Base-by-base conservation (phyloP, 2,113 vertebrate species). In the Myrmophylax atrothorax region DNA sequence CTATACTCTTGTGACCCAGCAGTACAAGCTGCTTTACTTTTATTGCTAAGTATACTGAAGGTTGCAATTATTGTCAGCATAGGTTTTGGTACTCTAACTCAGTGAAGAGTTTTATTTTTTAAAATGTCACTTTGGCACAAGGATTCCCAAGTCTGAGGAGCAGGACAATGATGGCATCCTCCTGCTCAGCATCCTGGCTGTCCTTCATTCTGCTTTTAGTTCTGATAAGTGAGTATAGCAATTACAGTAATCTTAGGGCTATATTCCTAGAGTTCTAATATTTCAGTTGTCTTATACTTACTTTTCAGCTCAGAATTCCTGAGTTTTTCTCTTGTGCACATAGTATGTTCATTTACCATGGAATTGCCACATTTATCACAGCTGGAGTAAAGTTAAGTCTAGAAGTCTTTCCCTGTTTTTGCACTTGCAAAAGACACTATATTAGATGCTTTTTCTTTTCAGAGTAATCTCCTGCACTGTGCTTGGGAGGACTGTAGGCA, bases 311-410 rank as follows among this genome's bases (percentile, higher is more conserved):
- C 23, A 23, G 7, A 63, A 68, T 63, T 67, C n/a, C 20, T 74
- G 20, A 0, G 3, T 19, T 63, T 82, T n/a, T 4, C 6, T 80
- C 4, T n/a, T 77, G 14, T 56, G 46, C 5, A 12, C 0, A 0
- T 37, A 37, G 5, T 23, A 12, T 35, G 3, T 4, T 1, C 80
- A 17, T 40, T 90, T 80, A 52, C 24, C 64, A 1, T 44, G 38
- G 15, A 74, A 80, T 26, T 46, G 28, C 12, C 72, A 14, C 9
- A 14, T 47, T 14, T 24, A 55, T 35, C 22, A 7, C 26, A 83
- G 10, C 14, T 73, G 33, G 28, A 85, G 33, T 8, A 67, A 52
- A 53, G 26, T 37, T 20, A 53, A 3, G 3, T 42, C 40, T 79
- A 2, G 3, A 1, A 62, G 69, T 60, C 44, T 83, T 86, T 31